A percentile compares a stretch with the other conserved stretches of the same genome.
phyloP scores from a whole-genome alignment of 2,888 invertebrate genomes.

The Agrilus biguttatus region DNA sequence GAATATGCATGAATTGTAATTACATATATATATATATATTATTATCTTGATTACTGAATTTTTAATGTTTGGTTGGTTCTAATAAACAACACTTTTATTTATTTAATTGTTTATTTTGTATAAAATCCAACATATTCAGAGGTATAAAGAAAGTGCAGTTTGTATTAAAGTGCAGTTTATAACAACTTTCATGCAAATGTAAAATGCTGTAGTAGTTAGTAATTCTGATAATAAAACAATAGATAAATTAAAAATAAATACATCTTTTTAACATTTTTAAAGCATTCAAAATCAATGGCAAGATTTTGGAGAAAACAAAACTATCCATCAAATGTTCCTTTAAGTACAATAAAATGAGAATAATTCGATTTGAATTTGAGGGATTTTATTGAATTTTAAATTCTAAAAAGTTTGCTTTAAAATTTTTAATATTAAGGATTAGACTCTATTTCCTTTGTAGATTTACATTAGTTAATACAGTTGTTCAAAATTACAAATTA shows the following conservation, averaged over 20 bases:
- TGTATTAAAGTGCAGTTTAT: conserved; percentile 20
- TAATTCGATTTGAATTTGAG: too few relatives aligned
- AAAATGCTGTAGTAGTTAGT: conserved; percentile 7
- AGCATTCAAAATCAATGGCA: background rate
- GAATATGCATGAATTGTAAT: background rate
- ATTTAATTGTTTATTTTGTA: conserved; percentile 18
- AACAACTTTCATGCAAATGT: conserved; percentile 15
- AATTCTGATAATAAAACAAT: background rate
- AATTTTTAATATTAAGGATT: too few relatives aligned
- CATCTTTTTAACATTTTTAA: background rate
- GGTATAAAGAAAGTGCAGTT: conserved; percentile 21
- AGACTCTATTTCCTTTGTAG: too few relatives aligned
- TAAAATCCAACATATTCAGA: conserved; percentile 20
- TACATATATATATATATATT: background rate
- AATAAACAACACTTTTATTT: background rate
- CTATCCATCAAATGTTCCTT: background rate
- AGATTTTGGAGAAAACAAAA: background rate
- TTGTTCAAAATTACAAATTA: too few relatives aligned
- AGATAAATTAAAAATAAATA: background rate
- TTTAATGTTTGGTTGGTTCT: background rate
- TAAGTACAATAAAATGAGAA: background rate
- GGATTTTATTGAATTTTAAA: background rate
- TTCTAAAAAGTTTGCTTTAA: background rate
- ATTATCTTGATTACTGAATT: background rate
- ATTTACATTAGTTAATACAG: too few relatives aligned